These are phyloP conservation scores for Listrodromus nycthemerus DNA, from an alignment of 2,888 invertebrate genomes.

Conservation along the genomic window DNA sequence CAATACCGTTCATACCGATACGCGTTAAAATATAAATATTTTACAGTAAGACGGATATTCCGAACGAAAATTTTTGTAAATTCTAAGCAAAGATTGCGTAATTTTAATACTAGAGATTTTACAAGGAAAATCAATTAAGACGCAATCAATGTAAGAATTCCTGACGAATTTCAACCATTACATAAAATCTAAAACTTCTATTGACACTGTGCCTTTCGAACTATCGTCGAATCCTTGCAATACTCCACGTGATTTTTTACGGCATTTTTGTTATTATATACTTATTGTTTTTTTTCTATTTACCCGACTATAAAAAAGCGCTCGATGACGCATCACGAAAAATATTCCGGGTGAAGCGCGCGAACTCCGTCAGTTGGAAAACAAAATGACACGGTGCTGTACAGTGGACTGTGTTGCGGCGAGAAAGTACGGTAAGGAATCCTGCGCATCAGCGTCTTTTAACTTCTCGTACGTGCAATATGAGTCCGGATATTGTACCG, in stretches of 20 bases:
- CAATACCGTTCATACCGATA: too few species aligned
- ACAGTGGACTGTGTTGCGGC: not conserved
- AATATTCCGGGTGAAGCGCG: constrained; percentile 10
- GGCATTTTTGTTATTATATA: not conserved
- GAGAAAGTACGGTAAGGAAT: not conserved
- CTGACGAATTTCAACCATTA: too few species aligned
- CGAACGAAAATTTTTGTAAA: too few species aligned
- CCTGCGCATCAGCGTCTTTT: constrained; percentile 17
- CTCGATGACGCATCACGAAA: constrained; percentile 44
- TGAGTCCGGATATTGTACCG: constrained; percentile 66
- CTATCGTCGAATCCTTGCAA: constrained; percentile 47
- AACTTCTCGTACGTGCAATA: constrained; percentile 53
- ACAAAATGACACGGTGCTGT: constrained; percentile 5
- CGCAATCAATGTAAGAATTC: too few species aligned
- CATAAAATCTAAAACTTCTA: too few species aligned
- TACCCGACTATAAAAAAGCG: constrained; percentile 45
- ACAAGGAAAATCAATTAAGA: too few species aligned
- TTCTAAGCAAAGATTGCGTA: too few species aligned
- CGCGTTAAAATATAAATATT: too few species aligned
- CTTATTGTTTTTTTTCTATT: constrained; percentile 30
- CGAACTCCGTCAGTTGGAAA: constrained; percentile 1
- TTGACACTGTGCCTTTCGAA: too few species aligned
- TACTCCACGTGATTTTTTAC: not conserved
- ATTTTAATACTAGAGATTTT: too few species aligned
- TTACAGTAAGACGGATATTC: too few species aligned